These are phyloP conservation scores for Macropodus opercularis DNA, from an alignment of 2,797 vertebrate genomes.

Conservation along the genomic window DNA sequence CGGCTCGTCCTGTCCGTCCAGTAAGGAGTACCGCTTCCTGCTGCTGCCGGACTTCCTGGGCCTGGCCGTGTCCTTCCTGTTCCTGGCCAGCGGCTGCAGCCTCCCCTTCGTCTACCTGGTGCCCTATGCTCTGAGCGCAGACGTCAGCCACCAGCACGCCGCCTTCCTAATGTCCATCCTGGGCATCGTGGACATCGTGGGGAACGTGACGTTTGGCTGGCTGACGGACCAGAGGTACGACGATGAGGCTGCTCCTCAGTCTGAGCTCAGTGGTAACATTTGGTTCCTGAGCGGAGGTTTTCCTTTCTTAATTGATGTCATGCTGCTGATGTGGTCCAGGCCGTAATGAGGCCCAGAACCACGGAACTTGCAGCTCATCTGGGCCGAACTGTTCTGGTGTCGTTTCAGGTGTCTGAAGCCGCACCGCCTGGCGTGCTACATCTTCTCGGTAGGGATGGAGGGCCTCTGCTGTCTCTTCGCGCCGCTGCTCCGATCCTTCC, in stretches of 20 bases:
- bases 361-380: too few relatives aligned
- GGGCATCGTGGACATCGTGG: constrained; percentile 90
- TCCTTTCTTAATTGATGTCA: too few relatives aligned
- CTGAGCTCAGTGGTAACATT: too few relatives aligned
- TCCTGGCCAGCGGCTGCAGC: constrained; percentile 94
- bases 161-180: constrained; percentile 95
- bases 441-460: constrained; percentile 56
- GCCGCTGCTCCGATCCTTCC: constrained; percentile 86
- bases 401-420: constrained; percentile 57
- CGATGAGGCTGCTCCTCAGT: too few relatives aligned
- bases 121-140: constrained; percentile 88
- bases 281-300: too few relatives aligned
- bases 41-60: constrained; percentile 88
- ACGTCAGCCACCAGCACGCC: constrained; percentile 87
- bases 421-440: constrained; percentile 48
- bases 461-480: constrained; percentile 56
- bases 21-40: constrained; percentile 88
- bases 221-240: constrained; percentile 84
- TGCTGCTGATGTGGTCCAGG: too few relatives aligned
- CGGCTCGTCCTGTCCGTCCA: constrained; percentile 77
- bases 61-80: constrained; percentile 87
- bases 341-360: too few relatives aligned
- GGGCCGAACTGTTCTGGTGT: too few relatives aligned
- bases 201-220: constrained; percentile 97
- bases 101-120: constrained; percentile 95